Conservation (phyloP, 2,113 vertebrate genomes). For the Arothron firmamentum region DNA sequence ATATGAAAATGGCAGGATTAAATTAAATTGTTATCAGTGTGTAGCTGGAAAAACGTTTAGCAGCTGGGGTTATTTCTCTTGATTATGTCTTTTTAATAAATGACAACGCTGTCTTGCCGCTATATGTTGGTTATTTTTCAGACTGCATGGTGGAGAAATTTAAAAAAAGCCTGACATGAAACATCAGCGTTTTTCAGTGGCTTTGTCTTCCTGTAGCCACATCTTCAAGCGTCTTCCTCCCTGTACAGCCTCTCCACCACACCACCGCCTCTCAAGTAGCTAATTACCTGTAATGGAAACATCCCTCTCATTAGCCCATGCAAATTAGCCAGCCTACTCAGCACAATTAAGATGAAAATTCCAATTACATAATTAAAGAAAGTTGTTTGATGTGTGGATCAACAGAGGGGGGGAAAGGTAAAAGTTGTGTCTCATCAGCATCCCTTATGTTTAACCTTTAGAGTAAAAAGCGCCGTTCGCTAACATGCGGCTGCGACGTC, state of each 20-base stretch:
- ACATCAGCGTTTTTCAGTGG: conserved; percentile 38
- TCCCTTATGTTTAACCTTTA: conserved; percentile 60
- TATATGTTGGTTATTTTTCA: neutral
- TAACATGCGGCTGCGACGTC: neutral
- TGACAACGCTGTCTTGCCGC: neutral
- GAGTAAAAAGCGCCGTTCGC: conserved; percentile 1
- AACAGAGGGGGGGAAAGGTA: conserved; percentile 45
- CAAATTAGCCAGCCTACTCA: conserved; percentile 76
- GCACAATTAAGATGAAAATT: conserved; percentile 78
- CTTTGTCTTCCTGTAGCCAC: conserved; percentile 37
- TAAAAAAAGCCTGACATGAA: conserved; percentile 1
- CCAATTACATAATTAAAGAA: conserved; percentile 78
- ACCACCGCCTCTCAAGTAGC: conserved; percentile 72
- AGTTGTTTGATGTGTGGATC: conserved; percentile 74
- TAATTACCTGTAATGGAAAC: conserved; percentile 83
- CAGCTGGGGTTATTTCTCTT: too few species aligned
- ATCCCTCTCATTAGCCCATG: conserved; percentile 80
- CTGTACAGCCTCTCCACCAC: conserved; percentile 62
- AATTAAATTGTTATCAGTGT: too few species aligned
- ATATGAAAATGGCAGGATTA: too few species aligned
- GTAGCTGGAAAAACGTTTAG: too few species aligned
- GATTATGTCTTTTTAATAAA: neutral
- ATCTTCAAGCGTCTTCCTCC: conserved; percentile 20
- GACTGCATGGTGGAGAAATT: neutral
- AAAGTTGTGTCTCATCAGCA: conserved; percentile 45